phyloP scores from a whole-genome alignment of 2,113 vertebrate genomes.

The Siniperca knerii region DNA sequence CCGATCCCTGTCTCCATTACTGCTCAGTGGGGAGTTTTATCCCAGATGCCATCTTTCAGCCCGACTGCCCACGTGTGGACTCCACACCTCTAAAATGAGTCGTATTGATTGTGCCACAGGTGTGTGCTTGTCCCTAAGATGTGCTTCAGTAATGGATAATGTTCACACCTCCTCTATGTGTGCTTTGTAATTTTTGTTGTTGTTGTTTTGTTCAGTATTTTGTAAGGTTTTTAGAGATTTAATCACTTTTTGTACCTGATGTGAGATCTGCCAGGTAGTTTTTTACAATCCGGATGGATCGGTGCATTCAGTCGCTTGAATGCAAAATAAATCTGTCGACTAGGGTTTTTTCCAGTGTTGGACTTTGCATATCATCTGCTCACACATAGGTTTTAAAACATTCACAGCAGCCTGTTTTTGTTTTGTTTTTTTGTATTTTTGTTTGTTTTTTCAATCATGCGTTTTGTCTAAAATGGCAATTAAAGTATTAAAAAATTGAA shows the following conservation, averaged over 20 bases:
- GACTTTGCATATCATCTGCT: conserved; percentile 32
- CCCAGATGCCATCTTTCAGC: conserved; percentile 67
- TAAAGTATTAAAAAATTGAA: conserved; percentile 54
- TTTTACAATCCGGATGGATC: conserved; percentile 3
- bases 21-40: conserved; percentile 11
- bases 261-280: conserved; percentile 20
- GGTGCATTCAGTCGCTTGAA: conserved; percentile 36
- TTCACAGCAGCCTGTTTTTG: conserved; percentile 11
- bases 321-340: conserved; percentile 43
- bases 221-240: conserved; percentile 37
- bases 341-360: conserved; percentile 12
- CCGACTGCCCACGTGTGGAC: conserved; percentile 51
- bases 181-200: conserved; percentile 9
- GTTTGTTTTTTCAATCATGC: conserved; percentile 37
- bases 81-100: conserved; percentile 50
- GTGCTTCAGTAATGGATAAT: neutral
- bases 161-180: neutral
- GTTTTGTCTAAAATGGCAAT: conserved; percentile 62
- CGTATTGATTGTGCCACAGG: conserved; percentile 70
- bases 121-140: conserved; percentile 51
- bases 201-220: conserved; percentile 41
- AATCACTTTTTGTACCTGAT: conserved; percentile 55
- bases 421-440: conserved; percentile 1
- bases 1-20: conserved; percentile 20
- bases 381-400: conserved; percentile 25